Conservation (phyloP, 2,797 vertebrate genomes). For the Rhinophrynus dorsalis region DNA sequence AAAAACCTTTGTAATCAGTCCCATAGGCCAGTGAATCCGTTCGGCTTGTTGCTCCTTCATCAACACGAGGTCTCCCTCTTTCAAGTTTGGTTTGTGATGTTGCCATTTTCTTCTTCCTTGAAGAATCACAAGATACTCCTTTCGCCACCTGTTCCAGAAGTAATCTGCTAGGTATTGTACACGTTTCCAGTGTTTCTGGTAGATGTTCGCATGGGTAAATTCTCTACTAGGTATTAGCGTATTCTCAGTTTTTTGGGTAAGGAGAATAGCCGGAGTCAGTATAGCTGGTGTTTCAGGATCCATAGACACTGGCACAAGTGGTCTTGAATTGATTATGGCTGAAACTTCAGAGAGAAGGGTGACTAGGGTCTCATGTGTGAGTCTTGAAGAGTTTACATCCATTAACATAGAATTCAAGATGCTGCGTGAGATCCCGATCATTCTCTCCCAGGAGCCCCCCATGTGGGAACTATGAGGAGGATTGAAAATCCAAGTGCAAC, state of each 20-base stretch:
- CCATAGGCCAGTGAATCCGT: neutral
- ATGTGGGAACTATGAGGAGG: neutral
- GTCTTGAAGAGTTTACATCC: neutral
- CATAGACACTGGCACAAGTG: neutral
- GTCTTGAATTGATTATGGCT: neutral
- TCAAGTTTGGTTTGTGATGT: neutral
- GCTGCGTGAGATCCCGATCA: neutral
- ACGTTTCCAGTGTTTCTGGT: no score
- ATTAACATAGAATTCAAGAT: constrained; percentile 1
- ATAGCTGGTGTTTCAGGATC: neutral
- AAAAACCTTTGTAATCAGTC: neutral
- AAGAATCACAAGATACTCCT: neutral
- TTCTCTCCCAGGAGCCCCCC: neutral
- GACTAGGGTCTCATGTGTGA: neutral
- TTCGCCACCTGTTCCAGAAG: neutral
- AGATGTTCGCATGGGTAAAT: no score
- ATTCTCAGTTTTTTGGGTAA: no score
- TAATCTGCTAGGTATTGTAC: no score
- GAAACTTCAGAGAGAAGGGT: neutral
- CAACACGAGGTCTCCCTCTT: neutral
- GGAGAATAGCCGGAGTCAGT: neutral
- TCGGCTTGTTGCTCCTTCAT: neutral
- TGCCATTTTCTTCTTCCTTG: neutral
- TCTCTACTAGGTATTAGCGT: no score
- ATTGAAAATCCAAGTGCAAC: constrained; percentile 8